phyloP scores from a whole-genome alignment of 2,113 vertebrate species.

The Perca fluviatilis region DNA sequence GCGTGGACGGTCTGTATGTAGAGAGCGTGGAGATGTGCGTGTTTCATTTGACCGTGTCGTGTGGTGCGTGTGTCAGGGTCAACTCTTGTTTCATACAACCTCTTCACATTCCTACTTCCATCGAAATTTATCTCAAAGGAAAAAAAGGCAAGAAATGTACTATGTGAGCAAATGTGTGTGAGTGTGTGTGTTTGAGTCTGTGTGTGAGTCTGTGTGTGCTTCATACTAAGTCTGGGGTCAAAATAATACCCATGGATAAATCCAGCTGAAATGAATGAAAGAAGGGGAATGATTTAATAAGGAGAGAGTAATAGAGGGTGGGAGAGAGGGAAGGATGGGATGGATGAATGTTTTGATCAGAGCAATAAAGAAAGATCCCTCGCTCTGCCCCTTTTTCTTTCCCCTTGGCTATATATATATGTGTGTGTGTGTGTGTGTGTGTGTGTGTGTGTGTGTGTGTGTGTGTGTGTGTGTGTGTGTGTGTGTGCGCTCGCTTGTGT shows the following conservation, averaged over 20 bases:
- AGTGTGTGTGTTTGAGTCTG: not conserved
- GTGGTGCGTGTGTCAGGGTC: conserved; percentile 33
- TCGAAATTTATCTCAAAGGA: conserved; percentile 55
- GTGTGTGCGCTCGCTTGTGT: not conserved
- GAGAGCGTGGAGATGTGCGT: not conserved
- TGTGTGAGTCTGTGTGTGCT: not conserved
- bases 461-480: conserved; percentile 2
- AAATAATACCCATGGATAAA: conserved; percentile 69
- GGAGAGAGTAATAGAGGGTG: conserved; percentile 68
- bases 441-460: conserved; percentile 10
- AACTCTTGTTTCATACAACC: conserved; percentile 38
- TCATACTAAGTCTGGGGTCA: conserved; percentile 27
- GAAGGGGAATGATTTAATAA: conserved; percentile 79
- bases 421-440: too few relatives aligned
- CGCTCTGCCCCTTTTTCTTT: conserved; percentile 60
- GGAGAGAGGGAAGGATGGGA: conserved; percentile 62
- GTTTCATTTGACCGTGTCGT: conserved; percentile 17
- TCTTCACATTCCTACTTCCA: conserved; percentile 27
- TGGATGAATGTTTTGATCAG: conserved; percentile 81
- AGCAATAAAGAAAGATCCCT: conserved; percentile 74
- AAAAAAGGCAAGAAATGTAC: not conserved
- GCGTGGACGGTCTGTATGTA: not conserved
- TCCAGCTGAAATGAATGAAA: conserved; percentile 53
- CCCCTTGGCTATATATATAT: conserved; percentile 53
- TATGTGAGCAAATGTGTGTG: conserved; percentile 32